These are phyloP conservation scores for Hipposideros larvatus DNA, from an alignment of 2,797 vertebrate species.

Conservation along the genomic window DNA sequence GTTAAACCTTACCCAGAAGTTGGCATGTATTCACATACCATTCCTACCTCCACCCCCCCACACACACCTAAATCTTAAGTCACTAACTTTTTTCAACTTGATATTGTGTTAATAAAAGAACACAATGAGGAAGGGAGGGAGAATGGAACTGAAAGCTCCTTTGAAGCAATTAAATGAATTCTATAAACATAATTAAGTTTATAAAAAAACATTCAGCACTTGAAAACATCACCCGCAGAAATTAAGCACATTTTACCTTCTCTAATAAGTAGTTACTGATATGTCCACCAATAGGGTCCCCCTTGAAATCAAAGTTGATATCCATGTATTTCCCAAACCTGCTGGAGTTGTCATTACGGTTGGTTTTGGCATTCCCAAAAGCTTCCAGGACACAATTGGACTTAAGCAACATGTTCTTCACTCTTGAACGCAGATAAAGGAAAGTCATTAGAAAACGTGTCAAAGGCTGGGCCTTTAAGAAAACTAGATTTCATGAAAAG, in stretches of 20 bases:
- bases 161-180: slow-evolving; percentile 38
- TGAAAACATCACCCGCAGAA: not conserved
- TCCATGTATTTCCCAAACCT: slow-evolving; percentile 99
- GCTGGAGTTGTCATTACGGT: slow-evolving; percentile 99
- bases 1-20: slow-evolving; percentile 7
- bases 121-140: not conserved
- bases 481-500: slow-evolving; percentile 31
- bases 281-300: slow-evolving; percentile 98
- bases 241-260: slow-evolving; percentile 90
- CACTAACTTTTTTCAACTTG: not conserved
- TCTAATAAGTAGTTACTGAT: slow-evolving; percentile 99
- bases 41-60: accelerated
- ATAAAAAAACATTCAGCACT: not conserved
- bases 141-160: not conserved
- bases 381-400: slow-evolving; percentile 99
- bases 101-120: slow-evolving; percentile 7
- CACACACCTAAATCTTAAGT: not conserved
- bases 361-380: slow-evolving; percentile 99
- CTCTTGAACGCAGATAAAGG: slow-evolving; percentile 87
- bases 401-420: slow-evolving; percentile 98
- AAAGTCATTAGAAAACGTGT: not conserved
- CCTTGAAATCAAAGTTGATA: slow-evolving; percentile 99
- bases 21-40: not conserved
- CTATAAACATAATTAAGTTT: not conserved
- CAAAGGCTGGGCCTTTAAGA: not conserved